phyloP scores from a whole-genome alignment of 2,113 vertebrate species.

The Azemiops feae region DNA sequence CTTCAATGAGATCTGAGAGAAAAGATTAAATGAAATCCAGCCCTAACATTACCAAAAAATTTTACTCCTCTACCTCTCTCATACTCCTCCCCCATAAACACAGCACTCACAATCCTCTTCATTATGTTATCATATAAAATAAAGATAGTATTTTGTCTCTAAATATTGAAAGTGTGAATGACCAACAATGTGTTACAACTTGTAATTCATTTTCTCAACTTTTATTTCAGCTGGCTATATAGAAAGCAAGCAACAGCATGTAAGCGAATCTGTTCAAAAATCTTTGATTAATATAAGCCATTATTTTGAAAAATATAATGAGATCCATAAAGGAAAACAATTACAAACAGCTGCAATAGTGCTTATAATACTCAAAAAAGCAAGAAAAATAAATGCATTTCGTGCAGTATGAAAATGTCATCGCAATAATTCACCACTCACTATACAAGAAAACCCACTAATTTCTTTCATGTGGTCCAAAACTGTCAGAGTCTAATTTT shows the following conservation, averaged over 20 bases:
- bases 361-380: constrained; percentile 27
- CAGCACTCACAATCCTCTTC: neutral
- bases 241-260: constrained; percentile 31
- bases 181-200: neutral
- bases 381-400: neutral
- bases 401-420: neutral
- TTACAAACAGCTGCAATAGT: neutral
- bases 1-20: neutral
- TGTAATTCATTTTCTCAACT: neutral
- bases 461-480: constrained; percentile 15
- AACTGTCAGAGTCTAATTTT: constrained; percentile 25
- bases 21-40: neutral
- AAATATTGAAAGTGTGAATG: neutral
- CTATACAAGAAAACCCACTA: neutral
- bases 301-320: neutral
- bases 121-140: neutral
- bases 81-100: neutral
- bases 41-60: neutral
- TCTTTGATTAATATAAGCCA: neutral
- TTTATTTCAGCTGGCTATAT: neutral
- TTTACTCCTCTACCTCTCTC: neutral
- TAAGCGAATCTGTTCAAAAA: constrained; percentile 1
- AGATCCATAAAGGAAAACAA: neutral
- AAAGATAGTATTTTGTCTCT: neutral
- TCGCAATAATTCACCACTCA: constrained; percentile 5